Percentiles rank a stretch among this genome's conserved stretches.
These are phyloP conservation scores for Tetramorium alpestre DNA, from an alignment of 1,140 invertebrate genomes.

Conservation along the genomic window DNA sequence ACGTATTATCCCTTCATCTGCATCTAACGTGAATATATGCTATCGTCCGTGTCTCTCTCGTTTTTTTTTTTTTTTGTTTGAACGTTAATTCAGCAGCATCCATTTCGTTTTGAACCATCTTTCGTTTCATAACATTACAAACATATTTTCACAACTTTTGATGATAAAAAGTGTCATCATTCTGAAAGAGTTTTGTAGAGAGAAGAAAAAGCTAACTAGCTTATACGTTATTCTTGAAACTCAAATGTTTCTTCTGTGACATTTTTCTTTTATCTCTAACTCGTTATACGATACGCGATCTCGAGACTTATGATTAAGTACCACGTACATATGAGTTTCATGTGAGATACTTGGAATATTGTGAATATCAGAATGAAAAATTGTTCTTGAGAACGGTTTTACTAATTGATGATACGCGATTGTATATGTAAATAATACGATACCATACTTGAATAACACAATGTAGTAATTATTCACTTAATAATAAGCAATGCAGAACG, in stretches of 20 bases:
- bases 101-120: not conserved
- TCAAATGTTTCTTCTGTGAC: not conserved
- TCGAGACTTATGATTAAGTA: not conserved
- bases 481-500: not conserved
- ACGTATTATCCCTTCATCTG: slow-evolving; percentile 19
- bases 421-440: not conserved
- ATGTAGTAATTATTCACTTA: not conserved
- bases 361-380: not conserved
- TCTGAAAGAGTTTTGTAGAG: not conserved
- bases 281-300: not conserved
- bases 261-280: not conserved
- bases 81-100: not conserved
- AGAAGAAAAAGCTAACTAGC: not conserved
- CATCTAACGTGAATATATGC: not conserved
- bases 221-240: not conserved
- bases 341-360: not conserved
- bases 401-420: not conserved
- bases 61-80: not conserved
- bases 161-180: not conserved
- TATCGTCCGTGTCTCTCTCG: not conserved
- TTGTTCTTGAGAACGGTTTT: not conserved
- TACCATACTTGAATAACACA: not conserved
- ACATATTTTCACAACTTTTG: not conserved
- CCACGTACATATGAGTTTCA: not conserved
- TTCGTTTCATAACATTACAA: not conserved